Base-by-base conservation (phyloP, 2,113 vertebrate genomes). In the Scatophagus argus region DNA sequence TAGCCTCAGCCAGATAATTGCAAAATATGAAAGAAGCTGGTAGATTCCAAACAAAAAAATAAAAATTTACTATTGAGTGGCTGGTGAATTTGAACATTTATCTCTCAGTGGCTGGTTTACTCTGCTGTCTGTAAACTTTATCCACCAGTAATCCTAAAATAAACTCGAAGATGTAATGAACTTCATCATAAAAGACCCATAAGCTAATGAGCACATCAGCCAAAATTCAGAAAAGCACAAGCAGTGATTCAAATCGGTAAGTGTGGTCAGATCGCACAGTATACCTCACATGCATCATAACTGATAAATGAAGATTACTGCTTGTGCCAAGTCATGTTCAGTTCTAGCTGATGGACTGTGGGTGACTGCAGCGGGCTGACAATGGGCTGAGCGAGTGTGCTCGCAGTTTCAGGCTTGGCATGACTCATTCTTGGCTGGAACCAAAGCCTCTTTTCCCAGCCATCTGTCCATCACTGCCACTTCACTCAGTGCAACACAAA, bases 401-500 rank as follows among this genome's bases (percentile, higher is more conserved):
- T 61, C 66, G 79, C 79, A 65, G 77, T 85, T 87, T 83, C 61
- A 46, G 43, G 60, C 63, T 79, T 69, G 84, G 71, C 81, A 23
- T 80, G 85, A 88, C 55, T 88, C 88, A 82, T 47, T 89, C 70
- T 83, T 88, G 88, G 87, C 87, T 74, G 52, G 46, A 83, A 74
- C 62, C 44, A 59, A 78, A 90, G 82, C 52, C 65, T 81, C 70
- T 56, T 79, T 65, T 74, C 16, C 32, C 76, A 56, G 85, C 88
- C 85, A 89, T 91, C 92, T 91, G 90, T 87, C 87, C 80, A 56
- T 93, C 92, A 91, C 79, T 65, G 86, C 86, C 86, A 81, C 84
- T 80, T 91, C 77, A 71, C 60, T 86, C 64, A 36, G 79, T 8
- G 46, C 54, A 79, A 83, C 83, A 71, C 54, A 86, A 76, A 88